Evolutionary conservation across 2,888 invertebrate species (phyloP).

Genomic region (Bimastos eiseni): DNA sequence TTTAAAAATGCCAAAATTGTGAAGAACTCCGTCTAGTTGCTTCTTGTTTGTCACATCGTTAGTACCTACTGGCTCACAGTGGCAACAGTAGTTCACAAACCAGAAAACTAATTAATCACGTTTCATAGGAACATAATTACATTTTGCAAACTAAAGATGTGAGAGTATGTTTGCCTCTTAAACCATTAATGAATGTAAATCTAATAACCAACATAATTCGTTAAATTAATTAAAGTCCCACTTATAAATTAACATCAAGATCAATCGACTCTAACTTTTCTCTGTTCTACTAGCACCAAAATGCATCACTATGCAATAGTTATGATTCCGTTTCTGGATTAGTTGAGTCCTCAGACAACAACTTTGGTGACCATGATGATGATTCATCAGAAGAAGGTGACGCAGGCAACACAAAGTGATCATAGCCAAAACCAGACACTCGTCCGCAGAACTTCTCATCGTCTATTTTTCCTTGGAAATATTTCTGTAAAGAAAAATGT

Average conservation of each 20-base stretch:
- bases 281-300: not conserved
- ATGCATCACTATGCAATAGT: not conserved
- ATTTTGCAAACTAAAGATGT: not conserved
- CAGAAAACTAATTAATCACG: not conserved
- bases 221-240: not conserved
- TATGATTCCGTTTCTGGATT: not conserved
- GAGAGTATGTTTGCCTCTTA: not conserved
- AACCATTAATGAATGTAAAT: not conserved
- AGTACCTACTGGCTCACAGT: not conserved
- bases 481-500: not conserved
- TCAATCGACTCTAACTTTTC: not conserved
- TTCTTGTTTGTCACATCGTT: not conserved
- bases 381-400: not conserved
- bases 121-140: not conserved
- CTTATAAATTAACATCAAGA: not conserved
- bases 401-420: not conserved
- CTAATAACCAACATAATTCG: not conserved
- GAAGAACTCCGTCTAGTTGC: not conserved
- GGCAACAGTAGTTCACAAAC: not conserved
- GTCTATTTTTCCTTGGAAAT: not conserved
- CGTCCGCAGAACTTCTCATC: slow-evolving; percentile 6
- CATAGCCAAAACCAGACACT: not conserved
- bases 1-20: not conserved
- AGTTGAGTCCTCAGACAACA: not conserved
- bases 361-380: not conserved